Evolutionary conservation across 2,888 invertebrate genomes (phyloP), one percentile per base, ranked within the genome.

Genomic region (Leptothorax acervorum): DNA sequence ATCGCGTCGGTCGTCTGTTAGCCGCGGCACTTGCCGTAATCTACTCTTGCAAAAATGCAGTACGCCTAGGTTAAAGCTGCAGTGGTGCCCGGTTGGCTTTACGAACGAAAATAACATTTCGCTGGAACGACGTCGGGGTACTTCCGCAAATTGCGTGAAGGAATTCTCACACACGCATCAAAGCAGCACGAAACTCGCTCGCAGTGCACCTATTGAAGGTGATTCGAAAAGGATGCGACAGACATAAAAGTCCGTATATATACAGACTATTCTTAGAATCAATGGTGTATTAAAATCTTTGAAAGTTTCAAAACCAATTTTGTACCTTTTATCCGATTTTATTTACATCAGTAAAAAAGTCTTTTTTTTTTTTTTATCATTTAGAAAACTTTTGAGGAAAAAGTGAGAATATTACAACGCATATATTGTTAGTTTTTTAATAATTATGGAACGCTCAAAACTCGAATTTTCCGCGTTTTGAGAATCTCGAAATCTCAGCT

Each of bases 21-120:
- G 57, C 48, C 68, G 45, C 51, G 68, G 82, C 74, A 75, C 83
- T 85, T 62, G 83, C 84, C 53, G 68, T 83, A 85, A 85, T 85
- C 83, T 82, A 75, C 84, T 65, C 42, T 75, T 62, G 84, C 75
- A 75, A 74, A 74, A 85, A 71, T 79, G 57, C 60, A 75, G 57
- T 31, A 39, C 39, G 18, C 6, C 39, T 15, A 3, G 63, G 63
- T 76, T 65, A 75, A 76, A 65, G 63, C 39, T 57, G 39, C 75
- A 51, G 35, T 39, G 82, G 11, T 18, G 57, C 15, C 39, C 71
- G 79, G 70, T 51, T 48, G 87, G 79, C 85, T 85, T 87, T 85
- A 85, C 76, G 83, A 42, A 81, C 60, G 60, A 60, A 78, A 78
- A 71, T 79, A 60, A 35, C 79, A 35, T 79, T 79, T 71, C 35